Conservation (phyloP, 2,888 invertebrate genomes). For the Catocala fraxini region DNA sequence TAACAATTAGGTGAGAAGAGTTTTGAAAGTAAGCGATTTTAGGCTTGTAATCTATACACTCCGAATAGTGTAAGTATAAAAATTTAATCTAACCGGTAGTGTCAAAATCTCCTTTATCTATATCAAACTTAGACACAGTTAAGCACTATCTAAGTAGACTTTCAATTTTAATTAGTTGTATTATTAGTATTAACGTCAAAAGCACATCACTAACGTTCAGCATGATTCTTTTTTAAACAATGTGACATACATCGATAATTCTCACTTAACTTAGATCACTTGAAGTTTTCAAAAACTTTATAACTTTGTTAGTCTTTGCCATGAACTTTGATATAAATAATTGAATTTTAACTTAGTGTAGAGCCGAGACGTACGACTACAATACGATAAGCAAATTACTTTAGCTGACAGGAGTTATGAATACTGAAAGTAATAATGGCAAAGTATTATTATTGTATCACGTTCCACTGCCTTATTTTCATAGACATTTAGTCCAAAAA, state of each 20-base stretch:
- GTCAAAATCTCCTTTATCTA: slow-evolving; percentile 18
- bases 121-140: slow-evolving; percentile 13
- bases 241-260: neutral
- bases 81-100: slow-evolving; percentile 23
- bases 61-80: slow-evolving; percentile 27
- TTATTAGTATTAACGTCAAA: neutral
- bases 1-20: slow-evolving; percentile 21
- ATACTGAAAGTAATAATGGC: neutral
- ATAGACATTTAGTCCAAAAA: too few relatives aligned
- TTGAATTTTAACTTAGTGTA: slow-evolving; percentile 10
- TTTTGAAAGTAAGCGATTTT: slow-evolving; percentile 23
- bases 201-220: slow-evolving; percentile 1
- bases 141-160: neutral
- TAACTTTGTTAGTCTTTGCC: neutral
- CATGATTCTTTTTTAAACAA: slow-evolving; percentile 1
- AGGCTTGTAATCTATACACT: slow-evolving; percentile 20
- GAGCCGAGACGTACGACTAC: neutral
- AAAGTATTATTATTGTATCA: neutral
- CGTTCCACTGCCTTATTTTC: slow-evolving; percentile 2
- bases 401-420: slow-evolving; percentile 2
- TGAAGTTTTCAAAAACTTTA: too few relatives aligned
- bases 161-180: neutral
- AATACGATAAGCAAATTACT: slow-evolving; percentile 5
- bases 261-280: neutral
- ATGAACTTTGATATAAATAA: slow-evolving; percentile 14